phyloP scores from a whole-genome alignment of 23 tunicate species.

The Styela clava region DNA sequence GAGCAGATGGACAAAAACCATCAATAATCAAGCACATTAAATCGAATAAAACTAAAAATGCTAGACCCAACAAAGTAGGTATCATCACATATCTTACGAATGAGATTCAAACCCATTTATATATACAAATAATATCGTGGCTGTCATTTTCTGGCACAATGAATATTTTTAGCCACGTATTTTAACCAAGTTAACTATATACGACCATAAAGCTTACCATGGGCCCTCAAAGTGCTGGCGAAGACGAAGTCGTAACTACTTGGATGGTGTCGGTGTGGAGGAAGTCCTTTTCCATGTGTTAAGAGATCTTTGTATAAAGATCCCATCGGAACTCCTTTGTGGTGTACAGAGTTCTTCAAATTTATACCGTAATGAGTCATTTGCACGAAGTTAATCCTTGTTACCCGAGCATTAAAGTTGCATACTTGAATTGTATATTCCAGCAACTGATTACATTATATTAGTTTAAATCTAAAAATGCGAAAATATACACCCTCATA shows the following conservation, averaged over 20 bases:
- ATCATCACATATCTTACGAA: too few species aligned
- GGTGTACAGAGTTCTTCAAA: not conserved
- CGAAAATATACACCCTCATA: not conserved
- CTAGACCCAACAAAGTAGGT: too few species aligned
- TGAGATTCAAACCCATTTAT: too few species aligned
- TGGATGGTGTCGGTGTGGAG: conserved; percentile 47
- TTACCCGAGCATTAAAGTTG: not conserved
- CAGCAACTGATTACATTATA: too few species aligned
- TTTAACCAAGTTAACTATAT: too few species aligned
- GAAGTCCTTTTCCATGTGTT: conserved; percentile 75
- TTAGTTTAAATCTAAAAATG: not conserved
- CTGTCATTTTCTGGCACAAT: too few species aligned
- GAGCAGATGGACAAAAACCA: too few species aligned
- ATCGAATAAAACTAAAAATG: too few species aligned
- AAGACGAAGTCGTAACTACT: conserved; percentile 82
- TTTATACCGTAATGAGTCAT: not conserved
- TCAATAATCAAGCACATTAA: too few species aligned
- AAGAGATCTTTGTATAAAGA: conserved; percentile 84
- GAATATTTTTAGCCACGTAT: too few species aligned
- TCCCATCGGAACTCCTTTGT: conserved; percentile 62
- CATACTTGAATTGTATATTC: too few species aligned
- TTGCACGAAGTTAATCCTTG: not conserved
- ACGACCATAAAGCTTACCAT: conserved; percentile 73
- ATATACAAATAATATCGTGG: too few species aligned
- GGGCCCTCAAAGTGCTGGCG: conserved; percentile 79